phyloP scores from a whole-genome alignment of 92 coral and sea anemone genomes.

The Paramuricea clavata region DNA sequence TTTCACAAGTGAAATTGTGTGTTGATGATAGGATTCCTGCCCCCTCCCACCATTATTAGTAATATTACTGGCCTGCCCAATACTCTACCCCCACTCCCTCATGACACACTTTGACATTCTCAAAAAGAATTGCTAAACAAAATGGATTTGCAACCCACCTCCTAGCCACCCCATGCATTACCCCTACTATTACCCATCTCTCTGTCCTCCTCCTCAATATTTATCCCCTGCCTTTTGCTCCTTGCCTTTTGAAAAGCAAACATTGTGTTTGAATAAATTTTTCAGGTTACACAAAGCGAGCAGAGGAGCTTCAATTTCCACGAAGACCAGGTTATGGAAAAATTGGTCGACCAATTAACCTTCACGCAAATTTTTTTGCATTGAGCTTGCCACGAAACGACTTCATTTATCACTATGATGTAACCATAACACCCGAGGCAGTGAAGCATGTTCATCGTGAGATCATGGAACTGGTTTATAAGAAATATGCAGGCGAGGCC shows the following conservation, averaged over 20 bases:
- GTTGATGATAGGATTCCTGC: too few species aligned
- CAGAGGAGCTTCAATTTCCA: conserved; percentile 65
- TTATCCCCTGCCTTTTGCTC: conserved; percentile 42
- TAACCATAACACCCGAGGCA: conserved; percentile 75
- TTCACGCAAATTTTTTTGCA: conserved; percentile 78
- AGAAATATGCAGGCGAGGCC: conserved; percentile 36
- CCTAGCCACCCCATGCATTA: too few species aligned
- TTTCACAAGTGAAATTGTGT: too few species aligned
- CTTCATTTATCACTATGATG: conserved; percentile 81
- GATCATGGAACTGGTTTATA: conserved; percentile 64
- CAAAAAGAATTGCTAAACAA: too few species aligned
- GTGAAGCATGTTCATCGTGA: conserved; percentile 70
- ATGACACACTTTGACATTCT: too few species aligned
- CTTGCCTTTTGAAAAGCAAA: too few species aligned
- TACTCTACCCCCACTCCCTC: too few species aligned
- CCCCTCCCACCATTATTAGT: too few species aligned
- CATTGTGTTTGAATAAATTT: too few species aligned
- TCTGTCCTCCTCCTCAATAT: background rate
- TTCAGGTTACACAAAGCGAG: conserved; percentile 25
- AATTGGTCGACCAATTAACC: conserved; percentile 70
- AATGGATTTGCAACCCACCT: too few species aligned
- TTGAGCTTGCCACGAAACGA: conserved; percentile 57
- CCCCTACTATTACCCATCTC: too few species aligned
- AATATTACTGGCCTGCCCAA: too few species aligned
- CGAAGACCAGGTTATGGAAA: conserved; percentile 79